Evolutionary conservation across 2,888 invertebrate genomes (phyloP), one percentile per base, ranked within the genome.

Genomic region (Falcaria lacertinaria): DNA sequence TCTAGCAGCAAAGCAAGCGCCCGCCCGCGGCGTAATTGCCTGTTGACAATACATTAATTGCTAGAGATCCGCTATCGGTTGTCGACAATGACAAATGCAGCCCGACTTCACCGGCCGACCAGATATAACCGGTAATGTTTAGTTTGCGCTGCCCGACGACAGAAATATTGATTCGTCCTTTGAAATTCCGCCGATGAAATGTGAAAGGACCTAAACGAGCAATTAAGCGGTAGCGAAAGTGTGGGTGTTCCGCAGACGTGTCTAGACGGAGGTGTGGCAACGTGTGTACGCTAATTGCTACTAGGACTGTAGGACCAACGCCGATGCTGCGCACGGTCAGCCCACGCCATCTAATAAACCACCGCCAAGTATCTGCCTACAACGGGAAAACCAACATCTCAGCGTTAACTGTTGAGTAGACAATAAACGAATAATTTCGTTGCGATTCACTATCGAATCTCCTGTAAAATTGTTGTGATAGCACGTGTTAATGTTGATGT

Each of bases 271-370:
- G 68, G 69, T 50, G 71, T 50, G 64, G 57, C 59, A 51, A 58
- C 52, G 49, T 63, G 57, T 62, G 64, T 59, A 52, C 41, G 47
- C 60, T 69, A 69, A 73, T 69, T 64, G 60, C 63, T 57, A n/a
- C 54, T 60, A 60, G 60, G 51, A 50, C 55, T n/a, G n/a, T n/a
- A n/a, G n/a, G n/a, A n/a, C n/a, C n/a, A n/a, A n/a, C n/a, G n/a
- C 53, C 64, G 52, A 57, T 54, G 57, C 64, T 59, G 61, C 60
- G 50, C 57, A 45, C 43, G 45, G 22, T 44, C 33, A 41, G 42
- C 48, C 52, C 48, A 45, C 36, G 41, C 37, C 51, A 50, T 46
- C 48, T 51, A 62, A 55, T 57, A 61, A 54, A 51, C 43, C 48
- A 28, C 28, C 28, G 19, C 19, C 11, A 11, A 28, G 28, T 28